phyloP scores from a whole-genome alignment of 1,140 invertebrate genomes.

The Doryteuthis pealeii region DNA sequence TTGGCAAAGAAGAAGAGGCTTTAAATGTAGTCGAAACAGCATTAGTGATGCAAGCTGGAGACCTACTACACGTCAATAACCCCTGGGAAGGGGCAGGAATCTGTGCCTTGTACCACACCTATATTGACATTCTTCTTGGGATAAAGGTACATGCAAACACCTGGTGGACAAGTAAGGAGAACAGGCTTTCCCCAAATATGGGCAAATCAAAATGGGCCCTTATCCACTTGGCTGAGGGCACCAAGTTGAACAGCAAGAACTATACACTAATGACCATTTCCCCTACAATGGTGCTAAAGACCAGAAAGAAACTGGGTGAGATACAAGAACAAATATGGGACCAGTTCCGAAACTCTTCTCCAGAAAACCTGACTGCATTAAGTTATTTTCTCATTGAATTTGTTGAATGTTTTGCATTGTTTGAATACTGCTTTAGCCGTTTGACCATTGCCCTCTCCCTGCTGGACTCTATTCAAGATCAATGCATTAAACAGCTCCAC shows the following conservation, averaged over 20 bases:
- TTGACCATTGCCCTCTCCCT: conserved; percentile 36
- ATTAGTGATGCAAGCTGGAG: conserved; percentile 41
- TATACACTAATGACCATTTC: conserved; percentile 13
- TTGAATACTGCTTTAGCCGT: conserved; percentile 49
- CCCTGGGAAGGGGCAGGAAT: conserved; percentile 25
- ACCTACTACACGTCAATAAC: conserved; percentile 9
- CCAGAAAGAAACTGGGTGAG: conserved; percentile 26
- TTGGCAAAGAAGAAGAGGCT: conserved; percentile 50
- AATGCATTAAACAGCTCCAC: not conserved
- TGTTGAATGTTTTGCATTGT: conserved; percentile 49
- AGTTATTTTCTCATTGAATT: conserved; percentile 17
- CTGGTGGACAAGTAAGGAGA: conserved; percentile 1
- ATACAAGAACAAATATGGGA: conserved; percentile 24
- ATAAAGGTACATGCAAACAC: conserved; percentile 3
- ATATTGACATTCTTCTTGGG: conserved; percentile 36
- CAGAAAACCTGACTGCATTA: conserved; percentile 2
- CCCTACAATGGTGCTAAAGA: conserved; percentile 36
- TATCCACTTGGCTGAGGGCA: conserved; percentile 29
- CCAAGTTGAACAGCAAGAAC: conserved; percentile 28
- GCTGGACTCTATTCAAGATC: conserved; percentile 26
- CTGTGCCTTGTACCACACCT: conserved; percentile 40
- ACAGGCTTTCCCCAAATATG: not conserved
- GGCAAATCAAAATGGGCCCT: conserved; percentile 13
- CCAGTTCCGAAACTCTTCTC: not conserved
- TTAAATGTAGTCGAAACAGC: conserved; percentile 54